Conservation (phyloP, 2,888 invertebrate species). For the Lepas anatifera region DNA sequence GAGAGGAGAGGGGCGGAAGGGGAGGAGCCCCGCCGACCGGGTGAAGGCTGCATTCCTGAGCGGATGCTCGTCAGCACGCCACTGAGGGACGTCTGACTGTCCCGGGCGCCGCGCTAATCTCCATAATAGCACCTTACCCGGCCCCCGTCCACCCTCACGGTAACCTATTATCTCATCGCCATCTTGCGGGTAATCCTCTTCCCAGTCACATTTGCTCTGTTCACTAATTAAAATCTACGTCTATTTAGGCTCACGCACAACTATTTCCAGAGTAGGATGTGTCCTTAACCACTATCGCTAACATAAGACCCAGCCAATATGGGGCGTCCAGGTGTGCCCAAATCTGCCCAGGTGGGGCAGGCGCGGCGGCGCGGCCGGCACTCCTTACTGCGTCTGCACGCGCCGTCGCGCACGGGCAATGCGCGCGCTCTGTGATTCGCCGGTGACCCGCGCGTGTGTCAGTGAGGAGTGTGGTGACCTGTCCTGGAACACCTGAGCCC, state of each 20-base stretch:
- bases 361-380: background rate
- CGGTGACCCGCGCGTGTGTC: background rate
- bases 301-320: background rate
- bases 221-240: background rate
- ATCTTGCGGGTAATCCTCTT: too few species aligned
- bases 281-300: background rate
- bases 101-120: background rate
- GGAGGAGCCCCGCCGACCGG: too few species aligned
- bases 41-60: background rate
- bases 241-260: background rate
- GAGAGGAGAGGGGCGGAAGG: too few species aligned
- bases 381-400: background rate
- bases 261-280: background rate
- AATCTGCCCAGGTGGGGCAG: background rate
- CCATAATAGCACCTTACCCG: background rate
- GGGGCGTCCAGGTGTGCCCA: background rate
- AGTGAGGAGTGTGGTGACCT: background rate
- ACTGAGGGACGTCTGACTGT: background rate
- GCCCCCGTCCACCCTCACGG: background rate
- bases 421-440: too few species aligned
- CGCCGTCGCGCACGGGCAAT: too few species aligned
- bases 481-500: too few species aligned
- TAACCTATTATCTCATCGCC: background rate
- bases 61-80: background rate
- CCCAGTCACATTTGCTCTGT: too few species aligned